Evolutionary conservation across 2,113 vertebrate species (phyloP), one percentile per base, ranked within the genome.

Genomic region (Gymnorhina tibicen): DNA sequence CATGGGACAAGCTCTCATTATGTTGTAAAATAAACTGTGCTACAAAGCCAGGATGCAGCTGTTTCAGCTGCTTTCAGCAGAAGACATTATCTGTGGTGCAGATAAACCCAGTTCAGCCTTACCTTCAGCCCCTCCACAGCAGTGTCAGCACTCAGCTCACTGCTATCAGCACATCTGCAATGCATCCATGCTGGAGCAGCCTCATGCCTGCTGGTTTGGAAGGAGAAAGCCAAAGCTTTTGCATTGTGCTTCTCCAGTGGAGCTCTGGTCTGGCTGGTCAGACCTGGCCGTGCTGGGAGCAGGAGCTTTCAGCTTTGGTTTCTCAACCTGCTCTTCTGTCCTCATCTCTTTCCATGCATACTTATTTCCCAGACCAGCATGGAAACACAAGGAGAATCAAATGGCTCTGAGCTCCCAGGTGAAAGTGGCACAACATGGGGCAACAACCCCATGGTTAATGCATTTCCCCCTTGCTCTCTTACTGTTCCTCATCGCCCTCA

Each of bases 91-190:
- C 87, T 58, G 50, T 44, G 53, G 82, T 91, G 66, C 89, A 84
- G 83, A 93, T 68, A 95, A 94, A 74, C 73, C 47, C 76, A 16
- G 32, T 53, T 73, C 80, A 91, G 84, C 73, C 78, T 72, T 49
- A 93, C 94, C 89, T 89, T 41, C 13, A 16, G 59, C 70, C 77
- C 70, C 72, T 90, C 50, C 76, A 27, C 69, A 64, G 89, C 84
- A 76, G 80, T 17, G 41, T 91, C 94, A 95, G 91, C 89, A 42
- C 87, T 79, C 85, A 21, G 78, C 93, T 73, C 27, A n/a, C 93
- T 93, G 87, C 93, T 95, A 76, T 89, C 93, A 89, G 81, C 89
- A 89, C 96, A 89, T 91, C 95, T 94, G 93, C 92, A 93, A 32
- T 0, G 1, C 84, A 85, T 64, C 94, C 85, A 2, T 39, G 81